Evolutionary conservation across 2,888 invertebrate species (phyloP).

Genomic region (Ormia ochracea): DNA sequence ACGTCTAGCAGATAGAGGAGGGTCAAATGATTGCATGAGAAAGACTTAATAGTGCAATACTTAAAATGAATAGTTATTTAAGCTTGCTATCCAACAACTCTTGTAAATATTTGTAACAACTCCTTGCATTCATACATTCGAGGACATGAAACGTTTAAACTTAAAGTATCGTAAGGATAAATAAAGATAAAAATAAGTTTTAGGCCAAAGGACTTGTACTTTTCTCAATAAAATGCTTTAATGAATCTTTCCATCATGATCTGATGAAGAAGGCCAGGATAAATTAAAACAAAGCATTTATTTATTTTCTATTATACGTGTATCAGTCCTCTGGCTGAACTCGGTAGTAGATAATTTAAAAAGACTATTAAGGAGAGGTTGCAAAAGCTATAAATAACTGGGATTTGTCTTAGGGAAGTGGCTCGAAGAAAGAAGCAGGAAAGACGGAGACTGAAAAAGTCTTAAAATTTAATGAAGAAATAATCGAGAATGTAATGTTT

Average conservation of each 20-base stretch:
- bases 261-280: constrained; percentile 17
- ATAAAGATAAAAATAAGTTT: constrained; percentile 53
- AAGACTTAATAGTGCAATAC: constrained; percentile 51
- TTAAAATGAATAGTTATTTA: constrained; percentile 34
- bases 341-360: neutral
- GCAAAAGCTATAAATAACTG: constrained; percentile 55
- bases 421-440: constrained; percentile 15
- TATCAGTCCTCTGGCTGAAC: neutral
- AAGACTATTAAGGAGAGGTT: constrained; percentile 33
- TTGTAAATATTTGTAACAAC: neutral
- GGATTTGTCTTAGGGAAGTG: constrained; percentile 51
- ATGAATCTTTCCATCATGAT: constrained; percentile 54
- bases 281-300: constrained; percentile 30
- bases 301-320: constrained; percentile 25
- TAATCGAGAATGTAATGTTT: neutral
- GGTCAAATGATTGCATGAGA: constrained; percentile 28
- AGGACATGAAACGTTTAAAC: neutral
- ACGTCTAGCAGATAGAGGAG: neutral
- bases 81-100: neutral
- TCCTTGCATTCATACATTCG: neutral
- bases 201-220: constrained; percentile 56
- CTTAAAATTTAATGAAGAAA: constrained; percentile 18
- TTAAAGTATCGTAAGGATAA: neutral
- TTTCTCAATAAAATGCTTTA: constrained; percentile 60
- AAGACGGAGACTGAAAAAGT: neutral